These are phyloP conservation scores for Polydrusus cervinus DNA, from an alignment of 2,888 invertebrate species.

Conservation along the genomic window DNA sequence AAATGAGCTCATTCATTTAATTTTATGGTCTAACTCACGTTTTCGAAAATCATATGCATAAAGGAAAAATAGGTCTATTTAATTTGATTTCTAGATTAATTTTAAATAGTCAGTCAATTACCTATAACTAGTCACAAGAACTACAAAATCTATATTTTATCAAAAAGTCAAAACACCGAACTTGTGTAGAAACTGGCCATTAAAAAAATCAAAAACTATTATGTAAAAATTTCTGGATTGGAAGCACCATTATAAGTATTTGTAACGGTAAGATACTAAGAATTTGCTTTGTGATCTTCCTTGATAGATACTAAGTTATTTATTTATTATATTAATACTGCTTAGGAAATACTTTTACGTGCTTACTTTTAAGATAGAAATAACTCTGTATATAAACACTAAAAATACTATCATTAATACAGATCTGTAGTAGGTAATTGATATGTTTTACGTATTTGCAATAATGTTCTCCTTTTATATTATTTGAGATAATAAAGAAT, in stretches of 20 bases:
- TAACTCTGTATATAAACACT: conserved; percentile 31
- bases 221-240: too few relatives aligned
- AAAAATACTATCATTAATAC: conserved; percentile 38
- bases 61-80: too few relatives aligned
- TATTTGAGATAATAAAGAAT: conserved; percentile 14
- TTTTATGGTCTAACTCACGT: conserved; percentile 13
- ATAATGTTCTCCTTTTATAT: conserved; percentile 32
- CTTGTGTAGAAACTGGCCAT: too few relatives aligned
- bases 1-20: conserved; percentile 7
- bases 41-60: background rate
- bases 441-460: conserved; percentile 27
- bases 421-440: conserved; percentile 46
- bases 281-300: conserved; percentile 33
- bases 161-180: too few relatives aligned
- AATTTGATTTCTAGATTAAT: too few relatives aligned
- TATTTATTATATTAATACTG: conserved; percentile 41
- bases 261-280: conserved; percentile 44
- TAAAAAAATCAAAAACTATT: too few relatives aligned
- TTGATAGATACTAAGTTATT: conserved; percentile 34
- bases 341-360: background rate
- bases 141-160: too few relatives aligned
- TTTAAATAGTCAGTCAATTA: too few relatives aligned
- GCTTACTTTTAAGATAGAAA: conserved; percentile 17
- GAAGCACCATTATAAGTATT: background rate
- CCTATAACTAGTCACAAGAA: too few relatives aligned